Evolutionary conservation across 2,888 invertebrate genomes (phyloP), one percentile per base, ranked within the genome.

Genomic region (Cerceris ruficornis): DNA sequence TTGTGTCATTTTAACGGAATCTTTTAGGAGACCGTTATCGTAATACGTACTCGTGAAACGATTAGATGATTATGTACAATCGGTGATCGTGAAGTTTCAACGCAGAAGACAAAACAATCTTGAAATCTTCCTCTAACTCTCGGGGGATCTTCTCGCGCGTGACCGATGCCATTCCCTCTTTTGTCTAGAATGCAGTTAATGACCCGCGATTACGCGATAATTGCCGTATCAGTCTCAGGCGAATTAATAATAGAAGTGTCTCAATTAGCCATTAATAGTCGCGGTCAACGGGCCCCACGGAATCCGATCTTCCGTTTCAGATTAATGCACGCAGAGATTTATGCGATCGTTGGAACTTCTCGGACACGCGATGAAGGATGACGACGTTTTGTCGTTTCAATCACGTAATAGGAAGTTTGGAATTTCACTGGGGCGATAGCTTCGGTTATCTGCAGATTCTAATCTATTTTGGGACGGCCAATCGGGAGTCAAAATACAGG

Each of bases 351-450:
- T 8, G 46, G 7, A 52, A 52, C 13, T 52, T 52, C n/a, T 52
- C n/a, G 28, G 28, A 52, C 14, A 7, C 14, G 13, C 52, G 13
- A 13, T 52, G 11, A 52, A 7, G 14, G 8, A 46, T 46, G 46
- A 46, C 2, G 5, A 11, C 46, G 46, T 46, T 46, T 46, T 46
- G 46, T 11, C 46, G 46, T 46, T 13, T 11, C 13, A 15, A 50
- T 15, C 52, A 42, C 64, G 15, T 41, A 15, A 28, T 57, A 55
- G 54, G 68, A 76, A 13, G 28, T 65, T 76, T 50, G 69, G 50
- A 74, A 79, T 69, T 59, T 82, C 50, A 74, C 73, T 43, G 54
- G 42, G 49, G 7, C 58, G 55, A 58, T 42, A 69, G 42, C 41
- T 6, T 28, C 11, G 11, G 39, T 28, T 64, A 68, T 70, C 65